Evolutionary conservation across 2,888 invertebrate genomes (phyloP), one percentile per base, ranked within the genome.

Genomic region (Pristionchus mayeri): DNA sequence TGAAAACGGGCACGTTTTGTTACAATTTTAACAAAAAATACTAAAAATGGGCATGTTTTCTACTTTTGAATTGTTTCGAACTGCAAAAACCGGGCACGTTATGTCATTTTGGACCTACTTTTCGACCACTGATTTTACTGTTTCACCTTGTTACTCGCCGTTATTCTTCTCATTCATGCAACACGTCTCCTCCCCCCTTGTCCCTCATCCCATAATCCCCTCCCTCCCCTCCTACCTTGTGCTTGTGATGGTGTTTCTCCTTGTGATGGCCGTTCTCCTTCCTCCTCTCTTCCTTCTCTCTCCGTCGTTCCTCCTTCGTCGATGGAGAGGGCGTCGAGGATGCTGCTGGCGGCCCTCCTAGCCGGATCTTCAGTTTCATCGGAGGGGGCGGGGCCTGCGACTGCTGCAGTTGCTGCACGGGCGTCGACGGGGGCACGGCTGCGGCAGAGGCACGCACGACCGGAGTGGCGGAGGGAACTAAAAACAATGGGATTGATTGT

Each of bases 201-300:
- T 7, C 30, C 1, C 30, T 13, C 34, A 3, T 67, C 7, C 75
- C 75, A 18, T 44, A 40, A 37, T 16, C 24, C 7, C 71, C 71
- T 40, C 27, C 63, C 24, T n/a, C 37, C 16, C 76, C n/a, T n/a
- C 78, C 21, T 54, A 71, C 71, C 71, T 71, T 78, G 13, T 48
- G 50, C 52, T 78, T 50, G 11, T 78, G 30, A 44, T 78, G 78
- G 30, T 50, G 34, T 11, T 40, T 50, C 13, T 50, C 78, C 52
- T 18, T 54, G 30, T 50, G 37, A 21, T 76, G 34, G 4, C 50
- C 54, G 2, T 78, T 78, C 78, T 54, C 40, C 52, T 50, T 50
- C 16, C 13, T 34, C 40, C 27, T 9, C 30, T 76, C 76, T 18
- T 48, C 30, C 44, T 40, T 44, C 44, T 76, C 30, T 44, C n/a